phyloP scores from a whole-genome alignment of 2,888 invertebrate species.

The Cataglyphis altisquamis region DNA sequence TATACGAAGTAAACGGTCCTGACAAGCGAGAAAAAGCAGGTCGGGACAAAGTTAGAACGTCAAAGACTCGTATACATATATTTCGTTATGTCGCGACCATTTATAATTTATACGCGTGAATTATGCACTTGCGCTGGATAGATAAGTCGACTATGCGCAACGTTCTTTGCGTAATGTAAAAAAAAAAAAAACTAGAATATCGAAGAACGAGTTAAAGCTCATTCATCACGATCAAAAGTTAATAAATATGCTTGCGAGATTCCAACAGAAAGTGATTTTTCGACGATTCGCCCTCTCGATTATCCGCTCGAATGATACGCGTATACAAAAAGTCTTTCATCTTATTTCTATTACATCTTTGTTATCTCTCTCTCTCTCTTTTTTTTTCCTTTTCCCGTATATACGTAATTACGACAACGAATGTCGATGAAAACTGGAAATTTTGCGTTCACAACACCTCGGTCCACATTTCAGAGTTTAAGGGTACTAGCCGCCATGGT shows the following conservation, averaged over 20 bases:
- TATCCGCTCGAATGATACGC: not conserved
- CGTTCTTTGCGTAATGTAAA: not conserved
- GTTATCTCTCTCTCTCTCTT: not conserved
- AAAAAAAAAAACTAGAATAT: not conserved
- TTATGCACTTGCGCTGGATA: constrained; percentile 27
- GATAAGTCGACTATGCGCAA: constrained; percentile 9
- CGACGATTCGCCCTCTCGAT: not conserved
- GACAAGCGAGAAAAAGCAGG: constrained; percentile 33
- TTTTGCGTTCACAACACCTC: constrained; percentile 70
- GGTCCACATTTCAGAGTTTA: constrained; percentile 80
- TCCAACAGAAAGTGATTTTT: not conserved
- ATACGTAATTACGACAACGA: not conserved
- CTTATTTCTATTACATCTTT: not conserved
- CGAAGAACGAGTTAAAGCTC: not conserved
- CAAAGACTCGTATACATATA: not conserved
- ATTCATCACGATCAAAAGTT: not conserved
- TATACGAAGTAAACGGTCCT: constrained; percentile 2
- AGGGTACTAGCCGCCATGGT: constrained; percentile 79
- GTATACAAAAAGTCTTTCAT: not conserved
- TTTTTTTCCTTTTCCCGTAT: not conserved
- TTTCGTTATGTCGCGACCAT: constrained; percentile 24
- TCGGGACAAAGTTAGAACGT: constrained; percentile 27
- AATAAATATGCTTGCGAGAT: not conserved
- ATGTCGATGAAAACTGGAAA: constrained; percentile 40
- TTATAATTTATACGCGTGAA: constrained; percentile 20